phyloP scores from a whole-genome alignment of 2,797 vertebrate species.

The Anguilla marmorata region DNA sequence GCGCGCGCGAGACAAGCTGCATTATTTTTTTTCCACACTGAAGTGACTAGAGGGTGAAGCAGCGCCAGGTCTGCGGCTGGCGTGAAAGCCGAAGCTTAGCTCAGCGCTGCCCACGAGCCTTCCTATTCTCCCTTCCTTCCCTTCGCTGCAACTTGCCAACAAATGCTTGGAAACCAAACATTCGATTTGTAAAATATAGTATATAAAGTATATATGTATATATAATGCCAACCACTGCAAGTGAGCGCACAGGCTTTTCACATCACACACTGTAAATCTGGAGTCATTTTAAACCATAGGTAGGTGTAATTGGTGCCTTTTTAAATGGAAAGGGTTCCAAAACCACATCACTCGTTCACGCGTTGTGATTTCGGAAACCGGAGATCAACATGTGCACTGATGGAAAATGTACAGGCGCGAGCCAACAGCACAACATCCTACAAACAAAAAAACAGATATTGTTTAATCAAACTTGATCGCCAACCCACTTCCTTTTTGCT shows the following conservation, averaged over 20 bases:
- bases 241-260: background rate
- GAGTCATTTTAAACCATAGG: background rate
- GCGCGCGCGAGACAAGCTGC: background rate
- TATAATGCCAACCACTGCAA: background rate
- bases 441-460: background rate
- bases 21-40: background rate
- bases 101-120: background rate
- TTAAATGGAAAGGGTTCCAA: background rate
- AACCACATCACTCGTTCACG: background rate
- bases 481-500: background rate
- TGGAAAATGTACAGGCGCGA: background rate
- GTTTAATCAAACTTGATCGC: background rate
- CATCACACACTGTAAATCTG: background rate
- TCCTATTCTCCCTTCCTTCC: background rate
- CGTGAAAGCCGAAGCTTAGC: background rate
- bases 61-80: background rate
- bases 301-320: background rate
- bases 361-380: background rate
- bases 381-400: background rate
- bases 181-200: background rate
- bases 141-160: background rate
- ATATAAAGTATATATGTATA: too few species aligned
- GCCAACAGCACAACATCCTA: background rate
- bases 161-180: background rate
- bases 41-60: background rate